A percentile compares a stretch with the other conserved stretches of the same genome.
Conservation (phyloP, 2,888 invertebrate species). For the Caradrina clavipalpis region DNA sequence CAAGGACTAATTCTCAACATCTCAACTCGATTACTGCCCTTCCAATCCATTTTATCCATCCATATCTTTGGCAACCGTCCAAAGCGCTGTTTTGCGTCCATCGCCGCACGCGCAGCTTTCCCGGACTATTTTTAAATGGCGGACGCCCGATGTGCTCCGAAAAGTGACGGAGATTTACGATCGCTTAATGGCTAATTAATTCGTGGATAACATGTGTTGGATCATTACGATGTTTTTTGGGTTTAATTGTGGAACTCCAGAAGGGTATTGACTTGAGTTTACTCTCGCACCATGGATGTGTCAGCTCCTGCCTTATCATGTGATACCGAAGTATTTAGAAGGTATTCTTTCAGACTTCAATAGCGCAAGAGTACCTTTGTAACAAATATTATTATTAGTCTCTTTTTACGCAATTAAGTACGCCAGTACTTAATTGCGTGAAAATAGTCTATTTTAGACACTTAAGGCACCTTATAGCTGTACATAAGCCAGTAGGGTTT, state of each 20-base stretch:
- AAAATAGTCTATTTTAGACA: not conserved
- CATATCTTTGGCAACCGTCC: slow-evolving; percentile 71
- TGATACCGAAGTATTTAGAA: not conserved
- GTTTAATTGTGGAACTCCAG: slow-evolving; percentile 28
- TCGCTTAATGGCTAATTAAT: slow-evolving; percentile 77
- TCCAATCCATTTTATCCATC: slow-evolving; percentile 60
- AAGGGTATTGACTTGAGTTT: slow-evolving; percentile 1
- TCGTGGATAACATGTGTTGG: slow-evolving; percentile 68
- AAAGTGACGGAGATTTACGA: slow-evolving; percentile 75
- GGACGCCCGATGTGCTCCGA: slow-evolving; percentile 65
- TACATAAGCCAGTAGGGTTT: not conserved
- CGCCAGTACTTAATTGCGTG: not conserved
- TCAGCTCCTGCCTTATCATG: too few species aligned
- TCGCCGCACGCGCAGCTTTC: slow-evolving; percentile 69
- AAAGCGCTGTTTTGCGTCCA: slow-evolving; percentile 74
- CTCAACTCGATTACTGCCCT: slow-evolving; percentile 55
- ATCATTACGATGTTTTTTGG: slow-evolving; percentile 63
- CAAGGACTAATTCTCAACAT: slow-evolving; percentile 56
- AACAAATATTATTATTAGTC: not conserved
- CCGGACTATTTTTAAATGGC: slow-evolving; percentile 72
- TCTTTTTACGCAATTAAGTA: not conserved
- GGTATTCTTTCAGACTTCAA: not conserved
- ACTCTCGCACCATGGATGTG: not conserved
- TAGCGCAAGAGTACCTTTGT: not conserved
- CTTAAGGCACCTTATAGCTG: not conserved